Evolutionary conservation across 2,888 invertebrate genomes (phyloP).

Genomic region (Limenitis camilla): DNA sequence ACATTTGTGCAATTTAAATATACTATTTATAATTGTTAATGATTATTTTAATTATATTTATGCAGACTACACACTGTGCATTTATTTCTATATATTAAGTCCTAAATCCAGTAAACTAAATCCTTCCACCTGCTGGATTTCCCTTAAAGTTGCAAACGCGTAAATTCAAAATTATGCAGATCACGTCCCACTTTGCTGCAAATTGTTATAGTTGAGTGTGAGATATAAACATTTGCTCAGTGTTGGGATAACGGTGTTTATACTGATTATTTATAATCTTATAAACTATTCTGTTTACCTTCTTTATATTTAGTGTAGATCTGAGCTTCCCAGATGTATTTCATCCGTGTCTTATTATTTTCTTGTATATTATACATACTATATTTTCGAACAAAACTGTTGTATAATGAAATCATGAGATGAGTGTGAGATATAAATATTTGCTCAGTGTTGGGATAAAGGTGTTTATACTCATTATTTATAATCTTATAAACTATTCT

Average conservation of each 20-base stretch:
- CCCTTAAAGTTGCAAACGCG: constrained; percentile 5
- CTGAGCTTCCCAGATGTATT: too few relatives aligned
- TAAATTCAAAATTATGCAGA: constrained; percentile 9
- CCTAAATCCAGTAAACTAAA: not conserved
- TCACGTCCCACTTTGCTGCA: constrained; percentile 2
- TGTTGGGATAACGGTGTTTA: not conserved
- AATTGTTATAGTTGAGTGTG: constrained; percentile 4
- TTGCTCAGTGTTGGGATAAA: not conserved
- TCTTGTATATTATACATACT: too few relatives aligned
- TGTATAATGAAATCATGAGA: not conserved
- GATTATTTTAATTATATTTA: too few relatives aligned
- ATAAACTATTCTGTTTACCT: too few relatives aligned
- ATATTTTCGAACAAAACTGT: not conserved
- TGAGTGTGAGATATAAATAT: constrained; percentile 1
- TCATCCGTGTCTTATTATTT: too few relatives aligned
- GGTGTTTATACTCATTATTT: not conserved
- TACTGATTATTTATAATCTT: not conserved
- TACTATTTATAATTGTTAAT: too few relatives aligned
- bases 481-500: not conserved
- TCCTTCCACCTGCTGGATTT: constrained; percentile 1
- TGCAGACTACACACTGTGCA: too few relatives aligned
- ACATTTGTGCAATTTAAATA: too few relatives aligned
- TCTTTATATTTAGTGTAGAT: too few relatives aligned
- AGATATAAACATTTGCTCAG: constrained; percentile 1
- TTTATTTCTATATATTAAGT: not conserved